Base-by-base conservation (phyloP, 53 echinoderm and acorn worm species). In the Mesocentrotus franciscanus region DNA sequence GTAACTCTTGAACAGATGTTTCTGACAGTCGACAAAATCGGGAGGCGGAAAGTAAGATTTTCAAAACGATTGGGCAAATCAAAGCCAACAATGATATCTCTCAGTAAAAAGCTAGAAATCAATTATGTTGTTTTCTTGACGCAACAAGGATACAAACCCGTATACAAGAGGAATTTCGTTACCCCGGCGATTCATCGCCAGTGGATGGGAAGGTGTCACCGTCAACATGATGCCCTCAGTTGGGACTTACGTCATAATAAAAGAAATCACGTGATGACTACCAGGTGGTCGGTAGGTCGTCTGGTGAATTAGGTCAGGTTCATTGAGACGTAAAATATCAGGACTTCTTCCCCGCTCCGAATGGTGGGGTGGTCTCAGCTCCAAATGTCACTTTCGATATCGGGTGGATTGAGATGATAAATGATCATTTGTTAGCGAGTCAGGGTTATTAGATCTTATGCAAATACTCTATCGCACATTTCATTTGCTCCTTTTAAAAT, bases 271-370 rank as follows among this genome's bases (percentile, higher is more conserved):
- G 84, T 84, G 84, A 84, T 84, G 14, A 49, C 36, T 42, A 84
- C 84, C 84, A 84, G 84, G 84, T 84, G 84, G 84, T 84, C 14
- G 20, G 49, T 49, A 49, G 79, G 78, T 74, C 74, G 20, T 24
- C 36, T 15, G 49, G 39, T 84, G 18, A 84, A 84, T 84, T 84
- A 49, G 84, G 84, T 84, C 49, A 84, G 84, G 84, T 84, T 84
- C 84, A 84, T 84, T 84, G 18, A 84, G 84, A 84, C 84, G 18
- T 84, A 18, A 84, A 84, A 84, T 49, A 84, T 49, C 39, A 84
- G 24, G 12, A 84, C 1, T 10, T 84, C 17, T 84, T 39, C 36
- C 84, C 84, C 84, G 84, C 84, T 49, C 18, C 49, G 84, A 84
- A 8, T 22, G 84, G 24, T 20, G 36, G 49, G 84, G 84, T 84